phyloP scores from a whole-genome alignment of 2,797 vertebrate genomes.

The Vipera latastei region DNA sequence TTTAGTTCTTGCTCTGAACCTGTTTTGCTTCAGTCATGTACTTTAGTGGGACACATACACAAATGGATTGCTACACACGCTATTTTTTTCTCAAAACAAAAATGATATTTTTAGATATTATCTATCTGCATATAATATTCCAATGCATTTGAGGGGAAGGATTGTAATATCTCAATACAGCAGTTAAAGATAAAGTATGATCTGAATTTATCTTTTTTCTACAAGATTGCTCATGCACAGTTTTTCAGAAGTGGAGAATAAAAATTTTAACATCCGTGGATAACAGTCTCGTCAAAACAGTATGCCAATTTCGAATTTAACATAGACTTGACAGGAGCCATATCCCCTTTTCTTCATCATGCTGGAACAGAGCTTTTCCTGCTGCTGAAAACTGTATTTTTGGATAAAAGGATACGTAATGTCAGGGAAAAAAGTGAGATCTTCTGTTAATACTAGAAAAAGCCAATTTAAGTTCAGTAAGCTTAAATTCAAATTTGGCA shows the following conservation, averaged over 20 bases:
- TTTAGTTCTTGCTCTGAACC: not conserved
- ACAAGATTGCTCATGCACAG: not conserved
- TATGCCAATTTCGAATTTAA: not conserved
- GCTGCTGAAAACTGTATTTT: slow-evolving; percentile 54
- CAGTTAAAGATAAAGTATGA: not conserved
- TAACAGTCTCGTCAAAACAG: not conserved
- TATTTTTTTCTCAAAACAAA: not conserved
- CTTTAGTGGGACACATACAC: not conserved
- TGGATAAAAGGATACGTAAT: slow-evolving; percentile 52
- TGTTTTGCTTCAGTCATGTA: not conserved
- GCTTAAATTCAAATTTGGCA: slow-evolving; percentile 70
- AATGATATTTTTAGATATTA: not conserved
- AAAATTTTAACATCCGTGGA: not conserved
- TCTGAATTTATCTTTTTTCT: not conserved
- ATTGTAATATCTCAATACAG: not conserved
- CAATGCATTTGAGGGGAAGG: not conserved
- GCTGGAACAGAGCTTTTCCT: slow-evolving; percentile 43
- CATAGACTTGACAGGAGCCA: not conserved
- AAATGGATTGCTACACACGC: not conserved
- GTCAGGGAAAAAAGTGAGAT: slow-evolving; percentile 48
- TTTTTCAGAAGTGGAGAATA: not conserved
- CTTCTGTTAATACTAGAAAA: slow-evolving; percentile 65
- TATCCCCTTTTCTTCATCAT: slow-evolving; percentile 34
- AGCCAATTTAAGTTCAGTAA: slow-evolving; percentile 65
- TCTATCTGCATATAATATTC: not conserved